Evolutionary conservation across 2,797 vertebrate genomes (phyloP), one percentile per base, ranked within the genome.

Genomic region (Borostomias antarcticus): DNA sequence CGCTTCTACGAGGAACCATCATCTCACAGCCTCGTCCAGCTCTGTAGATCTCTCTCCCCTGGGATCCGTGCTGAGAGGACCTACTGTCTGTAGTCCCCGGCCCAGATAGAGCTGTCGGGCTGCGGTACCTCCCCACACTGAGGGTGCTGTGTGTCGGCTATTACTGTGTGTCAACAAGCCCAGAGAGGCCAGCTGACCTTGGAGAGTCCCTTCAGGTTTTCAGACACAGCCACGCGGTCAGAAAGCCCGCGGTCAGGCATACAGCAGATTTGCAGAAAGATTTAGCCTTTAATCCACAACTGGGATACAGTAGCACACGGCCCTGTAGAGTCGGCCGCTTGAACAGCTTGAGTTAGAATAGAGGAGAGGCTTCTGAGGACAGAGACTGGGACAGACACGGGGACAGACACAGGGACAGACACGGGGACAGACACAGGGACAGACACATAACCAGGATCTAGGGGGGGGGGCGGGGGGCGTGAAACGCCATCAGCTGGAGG

Each of bases 141-240:
- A 19, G 28, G 15, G 23, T 8, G 7, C 11, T 51, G 45, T 11
- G 25, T 67, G 32, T 32, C 59, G 40, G 33, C 51, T 33, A n/a
- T n/a, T n/a, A n/a, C 64, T 37, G 62, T 45, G 43, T 45, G 64
- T 65, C 60, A 72, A 68, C 62, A 71, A 0, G 15, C 32, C n/a
- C 10, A 40, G 33, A 23, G 47, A 67, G 26, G 52, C 21, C 45
- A 28, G 63, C 25, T 48, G 26, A 19, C 54, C 21, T 15, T 40
- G 33, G 19, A 37, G 3, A 19, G 33, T 7, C 13, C 43, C 10
- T 35, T 56, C 62, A 29, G 51, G 7, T 23, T 17, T 23, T 8
- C 37, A 40, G 19, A 58, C 32, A 26, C n/a, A n/a, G n/a, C n/a
- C n/a, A n/a, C n/a, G 11, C 35, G 11, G 40, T 13, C 33, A 37